Evolutionary conservation across 2,888 invertebrate genomes (phyloP).

Genomic region (Lasioglossum calceatum): DNA sequence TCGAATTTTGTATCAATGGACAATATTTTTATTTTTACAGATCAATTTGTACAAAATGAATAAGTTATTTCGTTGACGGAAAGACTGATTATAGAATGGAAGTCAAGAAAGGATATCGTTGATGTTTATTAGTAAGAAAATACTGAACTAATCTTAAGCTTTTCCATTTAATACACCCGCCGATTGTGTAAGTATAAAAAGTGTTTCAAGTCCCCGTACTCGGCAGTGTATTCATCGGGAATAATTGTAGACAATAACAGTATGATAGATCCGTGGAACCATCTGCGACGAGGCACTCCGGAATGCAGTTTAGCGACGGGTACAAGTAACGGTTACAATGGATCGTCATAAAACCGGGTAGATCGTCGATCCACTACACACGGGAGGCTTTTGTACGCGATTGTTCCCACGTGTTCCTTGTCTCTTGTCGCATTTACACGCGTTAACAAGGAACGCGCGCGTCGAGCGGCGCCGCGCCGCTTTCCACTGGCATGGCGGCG

Average conservation of each 20-base stretch:
- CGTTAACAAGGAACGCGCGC: slow-evolving; percentile 45
- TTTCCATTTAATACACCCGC: background rate
- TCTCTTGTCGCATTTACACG: slow-evolving; percentile 48
- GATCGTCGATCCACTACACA: slow-evolving; percentile 1
- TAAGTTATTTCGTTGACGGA: background rate
- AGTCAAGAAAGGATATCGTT: background rate
- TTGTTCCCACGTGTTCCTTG: slow-evolving; percentile 60
- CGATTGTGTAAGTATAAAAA: background rate
- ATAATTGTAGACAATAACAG: background rate
- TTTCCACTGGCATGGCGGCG: slow-evolving; percentile 47
- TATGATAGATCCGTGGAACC: background rate
- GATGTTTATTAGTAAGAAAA: too few relatives aligned
- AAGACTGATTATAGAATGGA: background rate
- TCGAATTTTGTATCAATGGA: background rate
- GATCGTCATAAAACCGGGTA: slow-evolving; percentile 9
- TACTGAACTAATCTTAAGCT: too few relatives aligned
- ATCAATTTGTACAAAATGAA: background rate
- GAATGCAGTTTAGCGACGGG: slow-evolving; percentile 5
- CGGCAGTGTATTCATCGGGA: background rate
- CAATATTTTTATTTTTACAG: background rate
- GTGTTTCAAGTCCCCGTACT: background rate
- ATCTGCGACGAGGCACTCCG: background rate
- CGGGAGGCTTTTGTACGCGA: background rate
- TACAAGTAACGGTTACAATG: slow-evolving; percentile 1
- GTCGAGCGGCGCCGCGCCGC: slow-evolving; percentile 45